Evolutionary conservation across 2,888 invertebrate genomes (phyloP), one percentile per base, ranked within the genome.

Genomic region (Amblyjoppa fuscipennis): DNA sequence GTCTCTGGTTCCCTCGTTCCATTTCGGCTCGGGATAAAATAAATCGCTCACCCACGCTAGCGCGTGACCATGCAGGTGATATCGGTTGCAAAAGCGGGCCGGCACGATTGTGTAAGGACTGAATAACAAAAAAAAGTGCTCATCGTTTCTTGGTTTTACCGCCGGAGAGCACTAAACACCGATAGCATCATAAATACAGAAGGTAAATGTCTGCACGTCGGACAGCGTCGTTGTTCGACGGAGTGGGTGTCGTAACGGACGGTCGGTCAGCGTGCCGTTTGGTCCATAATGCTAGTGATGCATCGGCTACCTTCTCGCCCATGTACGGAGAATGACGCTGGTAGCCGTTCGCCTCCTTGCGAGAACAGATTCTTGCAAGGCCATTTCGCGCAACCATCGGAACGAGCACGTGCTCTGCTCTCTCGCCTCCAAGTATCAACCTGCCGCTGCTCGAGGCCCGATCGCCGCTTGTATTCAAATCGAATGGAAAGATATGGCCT

Each of bases 401-500:
- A 25, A 51, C 34, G 81, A 87, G 87, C 89, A 85, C 89, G 89
- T 85, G 88, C 61, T 70, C 31, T 70, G 41, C 66, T 66, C 82
- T 84, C 79, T 53, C 75, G 69, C 73, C 70, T 79, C 78, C 68
- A 81, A 71, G 83, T 82, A 80, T 75, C 69, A 77, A 75, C 71
- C 78, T 53, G 41, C 53, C 45, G n/a, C n/a, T 34, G 59, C 75
- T 74, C 68, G 78, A 59, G 45, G 4, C 49, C 68, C 73, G 25
- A 70, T 9, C 49, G 66, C 61, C 59, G 28, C 59, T 56, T 16
- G 41, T 71, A 84, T 89, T 87, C 79, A 81, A 83, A 81, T 71
- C 82, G 76, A 70, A 87, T 76, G 75, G 59, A 66, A 80, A 59
- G 51, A 66, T 84, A 49, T 56, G 41, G 16, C 4, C 16, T 61